phyloP scores from a whole-genome alignment of 2,113 vertebrate genomes.

The Megaceryle maxima region DNA sequence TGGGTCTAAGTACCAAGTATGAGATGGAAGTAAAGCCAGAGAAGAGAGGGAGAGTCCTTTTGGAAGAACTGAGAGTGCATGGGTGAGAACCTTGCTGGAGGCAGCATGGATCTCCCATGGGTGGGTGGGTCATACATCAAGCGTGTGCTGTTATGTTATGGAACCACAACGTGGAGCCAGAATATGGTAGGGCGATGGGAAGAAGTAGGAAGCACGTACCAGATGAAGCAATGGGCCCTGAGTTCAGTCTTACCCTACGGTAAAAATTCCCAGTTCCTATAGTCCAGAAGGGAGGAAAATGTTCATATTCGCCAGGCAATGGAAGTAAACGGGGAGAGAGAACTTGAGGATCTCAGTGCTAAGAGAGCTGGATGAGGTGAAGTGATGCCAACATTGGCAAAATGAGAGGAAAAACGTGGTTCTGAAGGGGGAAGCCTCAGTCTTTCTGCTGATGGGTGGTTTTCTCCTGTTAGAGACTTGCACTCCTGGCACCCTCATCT shows the following conservation, averaged over 20 bases:
- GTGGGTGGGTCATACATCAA: neutral
- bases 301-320: neutral
- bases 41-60: neutral
- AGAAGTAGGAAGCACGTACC: neutral
- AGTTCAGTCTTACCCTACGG: neutral
- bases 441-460: neutral
- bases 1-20: neutral
- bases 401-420: neutral
- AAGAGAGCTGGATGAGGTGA: neutral
- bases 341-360: neutral
- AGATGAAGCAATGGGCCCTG: neutral
- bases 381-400: neutral
- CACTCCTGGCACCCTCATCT: neutral
- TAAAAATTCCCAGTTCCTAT: neutral
- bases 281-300: neutral
- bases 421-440: neutral
- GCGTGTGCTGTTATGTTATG: accelerated
- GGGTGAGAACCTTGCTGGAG: neutral
- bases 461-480: neutral
- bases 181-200: neutral
- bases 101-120: neutral
- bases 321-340: neutral
- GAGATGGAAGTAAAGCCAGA: neutral
- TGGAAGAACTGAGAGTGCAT: neutral
- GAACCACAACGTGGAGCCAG: neutral